Evolutionary conservation across 1,140 invertebrate species (phyloP).

Genomic region (Drosophila sp.): DNA sequence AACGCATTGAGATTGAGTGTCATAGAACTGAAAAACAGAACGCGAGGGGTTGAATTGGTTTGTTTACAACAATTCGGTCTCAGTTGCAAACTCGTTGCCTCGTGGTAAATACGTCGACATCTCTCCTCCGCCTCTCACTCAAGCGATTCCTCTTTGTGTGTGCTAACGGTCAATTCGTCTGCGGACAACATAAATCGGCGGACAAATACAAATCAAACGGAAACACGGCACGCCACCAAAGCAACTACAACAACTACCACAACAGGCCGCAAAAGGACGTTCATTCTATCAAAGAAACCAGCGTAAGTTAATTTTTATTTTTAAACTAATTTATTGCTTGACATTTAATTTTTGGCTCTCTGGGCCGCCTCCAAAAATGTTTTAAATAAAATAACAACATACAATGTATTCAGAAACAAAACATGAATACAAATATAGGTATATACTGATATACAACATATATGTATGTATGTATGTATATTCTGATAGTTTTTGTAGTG

Average conservation of each 20-base stretch:
- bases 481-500: conserved; percentile 18
- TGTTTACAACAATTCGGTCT: conserved; percentile 75
- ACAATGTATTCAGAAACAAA: conserved; percentile 34
- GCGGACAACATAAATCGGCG: conserved; percentile 37
- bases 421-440: conserved; percentile 30
- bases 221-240: conserved; percentile 19
- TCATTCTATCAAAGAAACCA: conserved; percentile 19
- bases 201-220: conserved; percentile 41
- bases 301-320: conserved; percentile 59
- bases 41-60: conserved; percentile 78
- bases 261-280: conserved; percentile 17
- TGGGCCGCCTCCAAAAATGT: conserved; percentile 33
- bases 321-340: conserved; percentile 44
- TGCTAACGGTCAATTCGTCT: conserved; percentile 43
- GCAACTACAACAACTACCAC: background rate
- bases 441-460: conserved; percentile 26
- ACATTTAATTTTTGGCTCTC: conserved; percentile 23
- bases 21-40: conserved; percentile 36
- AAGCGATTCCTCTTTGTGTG: background rate
- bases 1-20: conserved; percentile 46
- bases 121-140: background rate
- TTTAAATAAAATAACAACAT: conserved; percentile 41
- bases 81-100: conserved; percentile 68
- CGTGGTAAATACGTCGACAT: conserved; percentile 53
- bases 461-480: conserved; percentile 21